Evolutionary conservation across 1,140 invertebrate species (phyloP), one percentile per base, ranked within the genome.

Genomic region (Drosophila fuyamai): DNA sequence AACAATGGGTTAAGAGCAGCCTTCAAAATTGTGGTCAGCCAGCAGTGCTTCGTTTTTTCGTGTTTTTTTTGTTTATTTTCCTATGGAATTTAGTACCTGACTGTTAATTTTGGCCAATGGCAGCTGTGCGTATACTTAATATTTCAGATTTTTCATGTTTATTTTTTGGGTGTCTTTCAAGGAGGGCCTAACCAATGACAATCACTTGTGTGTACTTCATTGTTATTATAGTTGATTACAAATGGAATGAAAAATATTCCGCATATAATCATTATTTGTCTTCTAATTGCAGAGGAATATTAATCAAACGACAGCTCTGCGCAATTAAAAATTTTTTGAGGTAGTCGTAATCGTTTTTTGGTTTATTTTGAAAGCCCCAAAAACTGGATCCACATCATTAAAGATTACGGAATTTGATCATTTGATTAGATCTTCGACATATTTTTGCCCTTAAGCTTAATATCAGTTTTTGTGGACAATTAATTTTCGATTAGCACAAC

Each of bases 1-100:
- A 83, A 83, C 81, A 83, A 79, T 84, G 81, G 81, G 76, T 76
- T 83, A 83, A 83, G 62, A 51, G 79, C 56, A 83, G 81, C 81
- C 76, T 83, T 79, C 80, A 75, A 76, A 58, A 70, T 59, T 78
- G 57, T 72, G 36, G 53, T 74, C 58, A 74, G 58, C 67, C 40
- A 43, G 62, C 13, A 14, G 43, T 43, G 13, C 5, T 41, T 41
- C 14, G 9, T 38, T 74, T 54, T 63, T 53, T 48, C 12, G 2
- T 5, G 16, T 51, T 57, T 32, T 32, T 51, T 47, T 57, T 60
- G 44, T 54, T 48, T 83, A 27, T 84, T 83, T 83, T 76, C 46
- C 60, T 72, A 54, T 72, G 81, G 81, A 83, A 83, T 84, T 79
- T 80, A 68, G 76, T 84, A 72, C 47, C 66, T 66, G 61, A 16